Evolutionary conservation across 2,797 vertebrate genomes (phyloP).

Genomic region (Chanos chanos): DNA sequence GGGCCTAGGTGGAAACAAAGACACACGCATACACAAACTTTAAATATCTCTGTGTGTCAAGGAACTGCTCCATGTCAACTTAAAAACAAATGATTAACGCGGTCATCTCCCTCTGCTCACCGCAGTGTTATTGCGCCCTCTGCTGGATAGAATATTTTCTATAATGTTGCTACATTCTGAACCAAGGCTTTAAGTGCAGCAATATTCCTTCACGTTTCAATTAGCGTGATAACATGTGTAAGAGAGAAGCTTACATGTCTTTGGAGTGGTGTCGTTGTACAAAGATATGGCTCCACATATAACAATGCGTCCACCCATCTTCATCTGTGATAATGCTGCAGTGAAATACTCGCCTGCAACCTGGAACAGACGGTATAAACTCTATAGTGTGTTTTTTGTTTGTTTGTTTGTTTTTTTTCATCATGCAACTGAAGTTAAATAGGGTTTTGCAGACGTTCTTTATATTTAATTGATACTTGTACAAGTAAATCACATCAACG

Average conservation of each 20-base stretch:
- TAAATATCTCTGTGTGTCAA: neutral
- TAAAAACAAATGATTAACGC: too few relatives aligned
- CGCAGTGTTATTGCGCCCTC: too few relatives aligned
- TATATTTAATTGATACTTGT: neutral
- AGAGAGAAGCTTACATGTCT: conserved; percentile 59
- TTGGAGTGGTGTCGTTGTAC: conserved; percentile 60
- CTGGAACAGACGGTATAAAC: conserved; percentile 43
- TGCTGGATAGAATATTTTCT: too few relatives aligned
- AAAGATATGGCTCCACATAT: conserved; percentile 75
- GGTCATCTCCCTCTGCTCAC: too few relatives aligned
- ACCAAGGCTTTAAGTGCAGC: neutral
- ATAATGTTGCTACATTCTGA: too few relatives aligned
- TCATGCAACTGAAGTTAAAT: too few relatives aligned
- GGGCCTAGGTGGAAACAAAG: conserved; percentile 50
- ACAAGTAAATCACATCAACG: neutral
- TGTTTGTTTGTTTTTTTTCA: too few relatives aligned
- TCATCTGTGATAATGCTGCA: conserved; percentile 71
- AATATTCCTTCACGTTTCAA: neutral
- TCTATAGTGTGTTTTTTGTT: too few relatives aligned
- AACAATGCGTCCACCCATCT: conserved; percentile 67
- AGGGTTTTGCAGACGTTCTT: too few relatives aligned
- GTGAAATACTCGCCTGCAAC: conserved; percentile 76
- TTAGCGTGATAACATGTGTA: neutral
- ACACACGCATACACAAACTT: neutral
- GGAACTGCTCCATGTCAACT: too few relatives aligned